phyloP scores from a whole-genome alignment of 2,113 vertebrate species.

The Gambusia holbrooki region DNA sequence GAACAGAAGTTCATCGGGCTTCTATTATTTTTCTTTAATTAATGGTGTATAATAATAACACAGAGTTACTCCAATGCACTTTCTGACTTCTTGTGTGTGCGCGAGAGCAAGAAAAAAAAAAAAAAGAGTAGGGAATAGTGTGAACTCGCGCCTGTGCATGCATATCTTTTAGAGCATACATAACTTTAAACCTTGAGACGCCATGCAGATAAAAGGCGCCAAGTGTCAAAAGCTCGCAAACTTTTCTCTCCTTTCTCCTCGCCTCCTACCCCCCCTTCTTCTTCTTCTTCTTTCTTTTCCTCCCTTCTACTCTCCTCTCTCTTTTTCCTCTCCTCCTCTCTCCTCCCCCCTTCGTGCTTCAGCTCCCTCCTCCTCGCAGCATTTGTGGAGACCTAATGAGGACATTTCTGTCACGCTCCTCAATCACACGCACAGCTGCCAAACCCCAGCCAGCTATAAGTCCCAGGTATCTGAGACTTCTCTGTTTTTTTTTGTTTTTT shows the following conservation, averaged over 20 bases:
- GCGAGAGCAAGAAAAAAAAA: conserved; percentile 12
- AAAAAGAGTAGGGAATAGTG: conserved; percentile 14
- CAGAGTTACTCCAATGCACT: conserved; percentile 60
- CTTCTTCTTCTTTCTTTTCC: conserved; percentile 17
- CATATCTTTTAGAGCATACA: conserved; percentile 61
- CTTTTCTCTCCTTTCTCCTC: conserved; percentile 65
- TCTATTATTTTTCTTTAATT: conserved; percentile 81
- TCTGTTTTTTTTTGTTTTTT: conserved; percentile 12
- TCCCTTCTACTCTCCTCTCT: conserved; percentile 18
- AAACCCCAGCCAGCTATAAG: conserved; percentile 65
- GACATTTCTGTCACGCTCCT: conserved; percentile 84
- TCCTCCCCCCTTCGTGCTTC: conserved; percentile 48
- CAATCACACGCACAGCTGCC: conserved; percentile 78
- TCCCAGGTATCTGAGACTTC: conserved; percentile 76
- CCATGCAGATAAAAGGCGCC: conserved; percentile 75
- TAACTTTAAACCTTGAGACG: conserved; percentile 73
- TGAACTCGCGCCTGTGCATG: conserved; percentile 38
- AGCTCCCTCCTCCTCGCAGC: conserved; percentile 70
- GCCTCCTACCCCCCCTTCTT: conserved; percentile 26
- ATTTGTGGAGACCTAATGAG: conserved; percentile 83
- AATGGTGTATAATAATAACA: conserved; percentile 77
- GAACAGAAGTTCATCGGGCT: conserved; percentile 79
- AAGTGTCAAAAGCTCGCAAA: conserved; percentile 80
- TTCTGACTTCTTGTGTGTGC: conserved; percentile 29
- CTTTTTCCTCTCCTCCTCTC: conserved; percentile 29